Conservation (phyloP, 2,888 invertebrate genomes). For the Tenthredo amoena region DNA sequence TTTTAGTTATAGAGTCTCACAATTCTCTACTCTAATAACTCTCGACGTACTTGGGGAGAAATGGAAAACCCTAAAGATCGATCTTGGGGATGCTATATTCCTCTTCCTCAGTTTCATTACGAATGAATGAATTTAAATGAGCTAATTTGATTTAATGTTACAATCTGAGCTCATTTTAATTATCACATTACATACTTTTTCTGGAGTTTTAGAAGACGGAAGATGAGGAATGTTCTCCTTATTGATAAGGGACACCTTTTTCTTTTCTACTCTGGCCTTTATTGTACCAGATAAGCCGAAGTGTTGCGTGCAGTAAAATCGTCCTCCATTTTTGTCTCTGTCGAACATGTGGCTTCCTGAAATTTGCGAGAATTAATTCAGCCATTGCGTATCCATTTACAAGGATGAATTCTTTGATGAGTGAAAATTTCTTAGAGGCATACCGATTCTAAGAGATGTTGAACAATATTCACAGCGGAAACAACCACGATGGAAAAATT, state of each 20-base stretch:
- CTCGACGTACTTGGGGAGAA: background rate
- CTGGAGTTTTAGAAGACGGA: constrained; percentile 77
- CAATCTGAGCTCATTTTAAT: background rate
- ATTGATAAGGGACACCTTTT: constrained; percentile 69
- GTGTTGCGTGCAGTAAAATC: constrained; percentile 89
- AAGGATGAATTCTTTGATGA: constrained; percentile 17
- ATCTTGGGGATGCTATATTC: background rate
- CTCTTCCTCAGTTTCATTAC: background rate
- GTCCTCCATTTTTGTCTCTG: constrained; percentile 74
- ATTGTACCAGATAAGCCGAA: constrained; percentile 83
- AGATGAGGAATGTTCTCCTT: constrained; percentile 76
- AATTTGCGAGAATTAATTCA: background rate
- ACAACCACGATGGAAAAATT: constrained; percentile 95
- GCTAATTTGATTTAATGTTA: background rate
- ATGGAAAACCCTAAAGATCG: background rate
- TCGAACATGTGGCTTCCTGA: constrained; percentile 76
- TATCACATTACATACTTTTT: constrained; percentile 74
- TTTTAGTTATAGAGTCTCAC: background rate
- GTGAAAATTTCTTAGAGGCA: constrained; percentile 48
- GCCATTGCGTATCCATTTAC: background rate
- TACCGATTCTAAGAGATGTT: constrained; percentile 89
- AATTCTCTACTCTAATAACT: constrained; percentile 5
- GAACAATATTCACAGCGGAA: constrained; percentile 97
- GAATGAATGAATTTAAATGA: background rate
- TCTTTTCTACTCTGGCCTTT: constrained; percentile 74